Evolutionary conservation across 2,888 invertebrate genomes (phyloP).

Genomic region (Drosophila atripex): DNA sequence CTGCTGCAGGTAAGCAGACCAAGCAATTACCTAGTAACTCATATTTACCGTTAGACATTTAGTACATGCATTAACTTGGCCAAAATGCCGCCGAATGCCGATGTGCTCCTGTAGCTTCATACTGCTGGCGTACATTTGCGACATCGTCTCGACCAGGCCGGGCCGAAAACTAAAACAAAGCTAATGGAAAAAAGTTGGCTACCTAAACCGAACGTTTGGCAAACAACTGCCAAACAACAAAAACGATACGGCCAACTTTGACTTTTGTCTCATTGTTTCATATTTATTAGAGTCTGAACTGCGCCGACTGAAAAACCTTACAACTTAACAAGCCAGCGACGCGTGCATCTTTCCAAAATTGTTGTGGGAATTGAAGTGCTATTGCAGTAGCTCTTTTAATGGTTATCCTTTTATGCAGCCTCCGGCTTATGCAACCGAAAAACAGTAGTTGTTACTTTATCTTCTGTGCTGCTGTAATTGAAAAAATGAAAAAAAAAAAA

Average conservation of each 20-base stretch:
- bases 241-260: conserved; percentile 41
- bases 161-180: conserved; percentile 17
- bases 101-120: conserved; percentile 34
- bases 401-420: conserved; percentile 76
- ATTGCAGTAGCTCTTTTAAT: conserved; percentile 51
- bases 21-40: conserved; percentile 78
- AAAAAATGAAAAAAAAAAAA: conserved; percentile 36
- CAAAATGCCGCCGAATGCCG: conserved; percentile 7
- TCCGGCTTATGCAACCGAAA: conserved; percentile 63
- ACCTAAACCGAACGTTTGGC: conserved; percentile 29
- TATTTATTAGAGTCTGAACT: conserved; percentile 71
- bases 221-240: conserved; percentile 37
- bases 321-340: conserved; percentile 68
- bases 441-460: conserved; percentile 40
- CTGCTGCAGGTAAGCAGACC: conserved; percentile 56
- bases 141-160: conserved; percentile 32
- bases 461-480: conserved; percentile 57
- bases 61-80: conserved; percentile 73
- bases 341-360: conserved; percentile 72
- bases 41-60: conserved; percentile 76
- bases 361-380: conserved; percentile 66
- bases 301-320: conserved; percentile 28
- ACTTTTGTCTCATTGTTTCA: conserved; percentile 74
- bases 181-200: conserved; percentile 26
- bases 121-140: conserved; percentile 44